Conservation (phyloP, 1,140 invertebrate genomes). For the Platyura marginata region DNA sequence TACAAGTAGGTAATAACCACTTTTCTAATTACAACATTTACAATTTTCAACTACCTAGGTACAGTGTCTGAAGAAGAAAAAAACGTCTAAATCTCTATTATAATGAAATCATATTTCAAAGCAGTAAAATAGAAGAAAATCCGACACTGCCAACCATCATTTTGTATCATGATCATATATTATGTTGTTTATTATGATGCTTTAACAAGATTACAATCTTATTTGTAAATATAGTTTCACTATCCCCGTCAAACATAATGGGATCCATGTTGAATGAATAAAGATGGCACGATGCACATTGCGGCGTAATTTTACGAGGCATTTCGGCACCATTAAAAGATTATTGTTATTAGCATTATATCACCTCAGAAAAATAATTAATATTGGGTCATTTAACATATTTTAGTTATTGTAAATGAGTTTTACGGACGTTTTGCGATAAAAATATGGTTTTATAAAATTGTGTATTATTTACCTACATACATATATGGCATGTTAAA, state of each 20-base stretch:
- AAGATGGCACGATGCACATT: background rate
- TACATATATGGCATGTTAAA: too few species aligned
- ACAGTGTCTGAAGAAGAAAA: too few species aligned
- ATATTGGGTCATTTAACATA: background rate
- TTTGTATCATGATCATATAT: too few species aligned
- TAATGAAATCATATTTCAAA: too few species aligned
- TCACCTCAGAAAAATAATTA: conserved; percentile 1
- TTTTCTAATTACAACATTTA: too few species aligned
- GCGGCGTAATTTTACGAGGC: background rate
- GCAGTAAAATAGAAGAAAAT: too few species aligned
- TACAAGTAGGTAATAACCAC: too few species aligned
- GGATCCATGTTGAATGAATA: background rate
- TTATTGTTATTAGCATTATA: conserved; percentile 3
- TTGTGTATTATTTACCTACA: too few species aligned
- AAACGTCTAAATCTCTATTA: too few species aligned
- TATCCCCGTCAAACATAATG: background rate
- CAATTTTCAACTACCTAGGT: too few species aligned
- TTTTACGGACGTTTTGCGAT: background rate
- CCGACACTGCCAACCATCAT: too few species aligned
- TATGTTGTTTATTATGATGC: background rate
- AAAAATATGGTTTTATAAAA: too few species aligned
- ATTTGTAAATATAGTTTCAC: background rate
- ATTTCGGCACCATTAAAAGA: conserved; percentile 1
- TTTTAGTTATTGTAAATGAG: background rate
- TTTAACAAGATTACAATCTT: background rate